Evolutionary conservation across 2,888 invertebrate species (phyloP).

Genomic region (Philopedon plagiatum): DNA sequence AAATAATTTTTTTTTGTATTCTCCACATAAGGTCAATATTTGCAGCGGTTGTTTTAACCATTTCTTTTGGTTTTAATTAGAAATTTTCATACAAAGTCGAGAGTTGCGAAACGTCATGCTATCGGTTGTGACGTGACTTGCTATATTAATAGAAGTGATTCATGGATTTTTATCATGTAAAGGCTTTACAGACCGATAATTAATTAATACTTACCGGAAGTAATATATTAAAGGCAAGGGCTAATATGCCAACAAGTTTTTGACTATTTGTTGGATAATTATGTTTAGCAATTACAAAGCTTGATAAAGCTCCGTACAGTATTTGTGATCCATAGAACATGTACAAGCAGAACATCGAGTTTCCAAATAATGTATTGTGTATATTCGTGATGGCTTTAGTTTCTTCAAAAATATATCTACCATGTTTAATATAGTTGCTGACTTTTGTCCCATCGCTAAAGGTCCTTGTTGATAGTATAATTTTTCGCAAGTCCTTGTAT

Average conservation of each 20-base stretch:
- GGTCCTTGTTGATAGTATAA: neutral
- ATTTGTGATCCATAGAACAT: neutral
- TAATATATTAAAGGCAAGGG: neutral
- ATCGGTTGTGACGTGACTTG: no score
- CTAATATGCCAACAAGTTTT: neutral
- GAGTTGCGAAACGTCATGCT: no score
- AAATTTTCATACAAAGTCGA: no score
- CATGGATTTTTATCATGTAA: no score
- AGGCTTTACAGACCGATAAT: no score
- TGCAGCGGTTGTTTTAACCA: no score
- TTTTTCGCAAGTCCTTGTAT: neutral
- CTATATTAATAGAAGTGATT: no score
- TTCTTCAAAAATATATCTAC: constrained; percentile 11
- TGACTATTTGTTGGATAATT: neutral
- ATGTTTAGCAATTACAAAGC: neutral
- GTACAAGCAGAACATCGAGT: neutral
- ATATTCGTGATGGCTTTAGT: neutral
- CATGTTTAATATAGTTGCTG: neutral
- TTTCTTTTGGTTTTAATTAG: no score
- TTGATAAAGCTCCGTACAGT: neutral
- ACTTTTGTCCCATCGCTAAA: neutral
- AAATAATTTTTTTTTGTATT: no score
- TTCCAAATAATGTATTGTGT: neutral
- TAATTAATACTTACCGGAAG: neutral
- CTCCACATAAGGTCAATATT: no score